phyloP scores from a whole-genome alignment of 2,113 vertebrate species.

The Salvator merianae region DNA sequence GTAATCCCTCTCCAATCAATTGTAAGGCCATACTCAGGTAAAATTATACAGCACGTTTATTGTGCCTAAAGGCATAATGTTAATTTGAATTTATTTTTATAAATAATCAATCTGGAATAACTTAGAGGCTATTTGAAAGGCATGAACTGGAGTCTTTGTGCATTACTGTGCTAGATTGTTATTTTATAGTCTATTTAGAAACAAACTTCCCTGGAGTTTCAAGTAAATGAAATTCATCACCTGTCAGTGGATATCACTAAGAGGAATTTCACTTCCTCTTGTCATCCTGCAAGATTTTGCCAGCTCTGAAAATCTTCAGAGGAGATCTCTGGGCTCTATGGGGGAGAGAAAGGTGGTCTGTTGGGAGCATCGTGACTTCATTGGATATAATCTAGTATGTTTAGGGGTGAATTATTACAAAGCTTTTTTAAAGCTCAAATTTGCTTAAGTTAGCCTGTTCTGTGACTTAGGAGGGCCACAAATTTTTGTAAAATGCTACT shows the following conservation, averaged over 20 bases:
- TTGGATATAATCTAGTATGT: not conserved
- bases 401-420: not conserved
- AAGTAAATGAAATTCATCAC: too few relatives aligned
- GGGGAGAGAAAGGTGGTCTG: too few relatives aligned
- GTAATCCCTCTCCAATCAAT: too few relatives aligned
- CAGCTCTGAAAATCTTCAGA: too few relatives aligned
- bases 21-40: conserved; percentile 72
- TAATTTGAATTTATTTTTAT: conserved; percentile 35
- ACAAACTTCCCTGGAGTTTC: too few relatives aligned
- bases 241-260: too few relatives aligned
- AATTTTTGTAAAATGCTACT: conserved; percentile 46
- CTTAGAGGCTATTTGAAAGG: not conserved
- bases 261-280: too few relatives aligned
- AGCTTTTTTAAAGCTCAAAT: not conserved
- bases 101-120: not conserved
- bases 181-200: too few relatives aligned
- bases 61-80: conserved; percentile 55
- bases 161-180: not conserved
- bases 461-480: not conserved
- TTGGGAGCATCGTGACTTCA: too few relatives aligned
- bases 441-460: not conserved
- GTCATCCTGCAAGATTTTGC: too few relatives aligned
- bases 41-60: conserved; percentile 69
- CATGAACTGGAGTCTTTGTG: not conserved
- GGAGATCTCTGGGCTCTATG: too few relatives aligned